A percentile compares a stretch with the other conserved stretches of the same genome.
These are phyloP conservation scores for Gorsachius goisagi DNA, from an alignment of 2,113 vertebrate species.

Conservation along the genomic window DNA sequence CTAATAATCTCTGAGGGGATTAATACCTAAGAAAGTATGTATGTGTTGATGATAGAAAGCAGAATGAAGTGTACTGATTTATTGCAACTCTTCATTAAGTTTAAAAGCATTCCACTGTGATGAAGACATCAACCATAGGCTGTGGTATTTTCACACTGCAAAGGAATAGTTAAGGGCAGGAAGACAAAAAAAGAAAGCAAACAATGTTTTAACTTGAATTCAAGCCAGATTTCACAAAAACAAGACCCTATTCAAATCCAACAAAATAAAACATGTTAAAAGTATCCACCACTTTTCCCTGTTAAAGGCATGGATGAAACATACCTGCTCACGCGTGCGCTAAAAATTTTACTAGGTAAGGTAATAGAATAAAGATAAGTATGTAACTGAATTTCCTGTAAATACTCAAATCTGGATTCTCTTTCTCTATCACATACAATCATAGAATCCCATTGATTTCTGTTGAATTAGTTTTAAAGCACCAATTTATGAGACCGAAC, in stretches of 20 bases:
- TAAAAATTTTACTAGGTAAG: neutral
- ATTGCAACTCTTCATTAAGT: conserved; percentile 79
- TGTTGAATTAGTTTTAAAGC: neutral
- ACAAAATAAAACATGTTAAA: neutral
- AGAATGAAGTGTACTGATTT: conserved; percentile 78
- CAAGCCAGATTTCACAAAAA: conserved; percentile 64
- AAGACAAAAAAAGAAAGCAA: conserved; percentile 71
- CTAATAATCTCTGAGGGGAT: conserved; percentile 68
- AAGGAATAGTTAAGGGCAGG: conserved; percentile 69
- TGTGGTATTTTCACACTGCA: conserved; percentile 71
- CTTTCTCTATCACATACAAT: neutral
- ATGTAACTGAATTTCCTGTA: neutral
- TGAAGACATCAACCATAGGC: conserved; percentile 78
- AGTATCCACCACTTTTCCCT: neutral
- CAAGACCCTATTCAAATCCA: conserved; percentile 22
- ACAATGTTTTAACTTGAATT: conserved; percentile 66
- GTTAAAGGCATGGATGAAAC: neutral
- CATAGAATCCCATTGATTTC: neutral
- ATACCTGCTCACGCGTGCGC: neutral
- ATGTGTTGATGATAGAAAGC: conserved; percentile 80
- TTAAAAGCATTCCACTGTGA: conserved; percentile 82
- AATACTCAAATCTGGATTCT: neutral
- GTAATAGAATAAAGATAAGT: neutral
- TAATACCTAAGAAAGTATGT: conserved; percentile 70
- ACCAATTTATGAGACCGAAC: neutral